These are phyloP conservation scores for Mormyrops boulengeri DNA, from an alignment of 2,797 vertebrate genomes.

Conservation along the genomic window DNA sequence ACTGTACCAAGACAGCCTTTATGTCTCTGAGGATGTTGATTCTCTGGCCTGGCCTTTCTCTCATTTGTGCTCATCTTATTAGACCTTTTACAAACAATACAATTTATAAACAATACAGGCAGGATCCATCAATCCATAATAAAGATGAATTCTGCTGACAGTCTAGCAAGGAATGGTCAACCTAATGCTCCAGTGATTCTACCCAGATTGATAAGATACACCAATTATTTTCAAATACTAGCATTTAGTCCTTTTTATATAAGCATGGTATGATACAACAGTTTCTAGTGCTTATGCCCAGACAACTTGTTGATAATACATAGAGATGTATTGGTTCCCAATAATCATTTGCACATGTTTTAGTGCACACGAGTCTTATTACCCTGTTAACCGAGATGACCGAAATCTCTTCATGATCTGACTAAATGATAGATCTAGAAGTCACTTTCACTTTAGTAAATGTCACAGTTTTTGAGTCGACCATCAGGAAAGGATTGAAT, in stretches of 20 bases:
- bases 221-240: background rate
- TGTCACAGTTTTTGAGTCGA: background rate
- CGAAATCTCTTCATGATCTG: background rate
- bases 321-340: background rate
- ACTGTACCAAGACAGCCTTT: background rate
- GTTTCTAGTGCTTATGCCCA: background rate
- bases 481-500: background rate
- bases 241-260: background rate
- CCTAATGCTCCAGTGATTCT: background rate
- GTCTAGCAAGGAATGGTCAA: background rate
- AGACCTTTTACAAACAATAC: background rate
- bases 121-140: background rate
- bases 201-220: background rate
- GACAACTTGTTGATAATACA: background rate
- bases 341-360: background rate
- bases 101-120: background rate
- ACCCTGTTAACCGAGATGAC: background rate
- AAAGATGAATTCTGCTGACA: background rate
- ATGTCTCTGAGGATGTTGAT: background rate
- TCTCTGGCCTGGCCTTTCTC: background rate
- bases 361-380: background rate
- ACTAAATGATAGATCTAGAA: background rate
- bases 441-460: background rate
- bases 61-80: background rate
- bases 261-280: background rate